Percentiles rank a stretch among this genome's conserved stretches.
Conservation (phyloP, 2,888 invertebrate genomes). For the Megamerina dolium region DNA sequence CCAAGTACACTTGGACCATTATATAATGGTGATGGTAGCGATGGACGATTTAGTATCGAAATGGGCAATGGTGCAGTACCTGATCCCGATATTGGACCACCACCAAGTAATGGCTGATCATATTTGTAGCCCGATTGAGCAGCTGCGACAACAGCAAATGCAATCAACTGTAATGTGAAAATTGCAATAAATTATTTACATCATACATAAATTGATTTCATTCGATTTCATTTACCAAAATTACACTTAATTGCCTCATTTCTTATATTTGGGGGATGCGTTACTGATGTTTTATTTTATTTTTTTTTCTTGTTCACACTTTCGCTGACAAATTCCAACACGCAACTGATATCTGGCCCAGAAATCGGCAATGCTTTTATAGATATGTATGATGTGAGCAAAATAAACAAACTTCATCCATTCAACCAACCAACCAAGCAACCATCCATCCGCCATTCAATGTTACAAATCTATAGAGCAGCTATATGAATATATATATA, state of each 20-base stretch:
- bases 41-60: too few species aligned
- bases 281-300: background rate
- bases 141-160: constrained; percentile 21
- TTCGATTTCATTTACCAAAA: constrained; percentile 27
- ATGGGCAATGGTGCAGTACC: too few species aligned
- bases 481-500: too few species aligned
- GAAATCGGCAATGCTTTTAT: constrained; percentile 16
- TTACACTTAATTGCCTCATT: constrained; percentile 31
- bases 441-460: too few species aligned
- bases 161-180: constrained; percentile 25
- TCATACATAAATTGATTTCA: background rate
- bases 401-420: too few species aligned
- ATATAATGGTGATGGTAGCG: constrained; percentile 5
- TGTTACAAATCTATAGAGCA: too few species aligned
- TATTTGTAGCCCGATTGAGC: constrained; percentile 37
- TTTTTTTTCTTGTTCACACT: constrained; percentile 1
- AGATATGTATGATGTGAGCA: too few species aligned
- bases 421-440: too few species aligned
- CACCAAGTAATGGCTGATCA: constrained; percentile 20
- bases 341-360: constrained; percentile 13
- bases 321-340: constrained; percentile 9
- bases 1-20: background rate
- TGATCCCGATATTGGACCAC: background rate
- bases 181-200: background rate
- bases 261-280: too few species aligned